A percentile compares a stretch with the other conserved stretches of the same genome.
These are phyloP conservation scores for Dasysyrphus albostriatus DNA, from an alignment of 2,888 invertebrate genomes.

Conservation along the genomic window DNA sequence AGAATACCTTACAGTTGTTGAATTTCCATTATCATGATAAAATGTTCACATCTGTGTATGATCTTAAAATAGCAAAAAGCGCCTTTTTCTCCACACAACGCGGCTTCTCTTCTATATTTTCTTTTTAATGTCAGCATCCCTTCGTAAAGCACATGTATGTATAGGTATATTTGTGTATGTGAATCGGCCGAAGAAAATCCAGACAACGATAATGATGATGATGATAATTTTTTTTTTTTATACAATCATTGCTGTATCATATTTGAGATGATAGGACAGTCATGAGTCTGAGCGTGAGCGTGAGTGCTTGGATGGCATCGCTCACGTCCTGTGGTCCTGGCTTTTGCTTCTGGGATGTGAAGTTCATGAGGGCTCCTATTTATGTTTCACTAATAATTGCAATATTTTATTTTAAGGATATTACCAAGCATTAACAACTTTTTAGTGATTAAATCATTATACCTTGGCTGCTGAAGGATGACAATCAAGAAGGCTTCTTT, in stretches of 20 bases:
- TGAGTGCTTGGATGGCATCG: not conserved
- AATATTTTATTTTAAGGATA: constrained; percentile 36
- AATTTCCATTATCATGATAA: constrained; percentile 68
- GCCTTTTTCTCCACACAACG: constrained; percentile 10
- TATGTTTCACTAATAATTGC: constrained; percentile 40
- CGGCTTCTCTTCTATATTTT: not conserved
- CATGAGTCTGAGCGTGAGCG: not conserved
- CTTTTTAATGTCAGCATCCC: not conserved
- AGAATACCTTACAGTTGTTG: constrained; percentile 74
- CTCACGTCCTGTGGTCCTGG: not conserved
- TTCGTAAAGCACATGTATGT: not conserved
- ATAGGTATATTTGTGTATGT: not conserved
- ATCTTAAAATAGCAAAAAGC: constrained; percentile 45
- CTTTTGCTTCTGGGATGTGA: not conserved
- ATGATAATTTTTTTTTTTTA: constrained; percentile 13
- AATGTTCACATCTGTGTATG: constrained; percentile 61
- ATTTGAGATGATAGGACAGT: constrained; percentile 13
- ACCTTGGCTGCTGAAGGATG: constrained; percentile 43
- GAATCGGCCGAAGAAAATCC: constrained; percentile 14
- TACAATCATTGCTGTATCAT: constrained; percentile 21
- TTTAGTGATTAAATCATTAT: constrained; percentile 56
- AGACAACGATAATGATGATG: constrained; percentile 55
- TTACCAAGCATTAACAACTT: constrained; percentile 48
- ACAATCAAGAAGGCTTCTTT: constrained; percentile 27
- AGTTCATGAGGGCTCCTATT: constrained; percentile 31